A percentile compares a stretch with the other conserved stretches of the same genome.
These are phyloP conservation scores for western clawed frog (Xenopus tropicalis) DNA, from an alignment of 2,113 vertebrate genomes.

Conservation along the genomic window DNA sequence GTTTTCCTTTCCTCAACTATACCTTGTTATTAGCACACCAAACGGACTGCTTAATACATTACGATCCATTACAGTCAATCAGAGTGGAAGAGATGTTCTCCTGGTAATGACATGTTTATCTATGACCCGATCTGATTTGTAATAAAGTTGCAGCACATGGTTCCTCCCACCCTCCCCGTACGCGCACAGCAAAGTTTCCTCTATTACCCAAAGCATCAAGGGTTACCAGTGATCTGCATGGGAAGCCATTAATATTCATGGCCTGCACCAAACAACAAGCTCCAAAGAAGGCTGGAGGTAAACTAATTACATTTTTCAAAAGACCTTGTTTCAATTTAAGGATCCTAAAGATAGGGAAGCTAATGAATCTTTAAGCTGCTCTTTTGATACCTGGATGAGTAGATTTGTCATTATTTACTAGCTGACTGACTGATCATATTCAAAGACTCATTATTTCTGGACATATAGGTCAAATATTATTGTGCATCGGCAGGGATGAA, in stretches of 20 bases:
- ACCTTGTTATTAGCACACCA: neutral
- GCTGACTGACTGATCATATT: slow-evolving; percentile 19
- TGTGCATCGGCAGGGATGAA: neutral
- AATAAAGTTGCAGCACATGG: neutral
- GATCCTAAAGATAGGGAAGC: slow-evolving; percentile 19
- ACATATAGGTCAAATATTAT: slow-evolving; percentile 13
- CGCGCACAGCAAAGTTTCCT: slow-evolving; percentile 14
- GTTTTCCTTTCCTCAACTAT: neutral
- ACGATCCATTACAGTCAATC: neutral
- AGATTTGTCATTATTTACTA: slow-evolving; percentile 32
- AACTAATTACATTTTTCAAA: slow-evolving; percentile 40
- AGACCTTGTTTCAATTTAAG: slow-evolving; percentile 36
- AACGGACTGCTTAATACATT: neutral
- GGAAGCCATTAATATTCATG: slow-evolving; percentile 40
- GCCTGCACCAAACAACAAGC: neutral
- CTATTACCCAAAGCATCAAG: slow-evolving; percentile 29
- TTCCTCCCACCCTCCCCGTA: neutral
- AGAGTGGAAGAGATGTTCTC: neutral
- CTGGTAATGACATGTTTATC: slow-evolving; percentile 24
- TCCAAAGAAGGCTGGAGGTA: slow-evolving; percentile 22
- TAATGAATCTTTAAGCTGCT: slow-evolving; percentile 40
- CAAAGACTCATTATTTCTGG: slow-evolving; percentile 26
- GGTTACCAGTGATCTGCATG: slow-evolving; percentile 8
- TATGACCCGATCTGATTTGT: neutral
- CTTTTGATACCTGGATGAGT: slow-evolving; percentile 33